Evolutionary conservation across 2,888 invertebrate species (phyloP).

Genomic region (Mesopsocus fuscifrons): DNA sequence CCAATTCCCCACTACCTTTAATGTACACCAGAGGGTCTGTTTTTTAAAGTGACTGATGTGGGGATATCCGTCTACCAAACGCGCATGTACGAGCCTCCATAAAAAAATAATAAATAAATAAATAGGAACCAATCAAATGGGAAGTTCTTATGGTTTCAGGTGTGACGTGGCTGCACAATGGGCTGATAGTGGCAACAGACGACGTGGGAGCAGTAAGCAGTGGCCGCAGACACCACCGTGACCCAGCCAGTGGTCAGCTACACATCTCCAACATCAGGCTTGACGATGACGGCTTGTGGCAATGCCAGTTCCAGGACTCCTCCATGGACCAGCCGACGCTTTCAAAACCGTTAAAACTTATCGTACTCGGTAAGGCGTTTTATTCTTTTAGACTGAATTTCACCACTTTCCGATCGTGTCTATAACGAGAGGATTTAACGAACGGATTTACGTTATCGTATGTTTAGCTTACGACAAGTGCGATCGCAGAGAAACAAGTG

Average conservation of each 20-base stretch:
- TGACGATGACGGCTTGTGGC: slow-evolving; percentile 52
- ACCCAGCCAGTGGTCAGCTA: slow-evolving; percentile 27
- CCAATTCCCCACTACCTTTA: no score
- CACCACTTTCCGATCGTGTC: no score
- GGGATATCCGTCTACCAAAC: no score
- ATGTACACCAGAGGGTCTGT: no score
- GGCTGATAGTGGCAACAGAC: slow-evolving; percentile 2
- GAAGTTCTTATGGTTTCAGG: no score
- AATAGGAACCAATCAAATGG: neutral
- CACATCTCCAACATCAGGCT: slow-evolving; percentile 35
- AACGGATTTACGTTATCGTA: no score
- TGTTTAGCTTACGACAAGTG: no score
- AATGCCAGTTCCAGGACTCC: slow-evolving; percentile 43
- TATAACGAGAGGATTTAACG: no score
- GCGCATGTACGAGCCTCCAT: no score
- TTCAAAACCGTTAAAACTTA: slow-evolving; percentile 39
- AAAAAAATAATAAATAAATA: neutral
- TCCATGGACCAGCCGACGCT: slow-evolving; percentile 36
- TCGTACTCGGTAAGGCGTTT: slow-evolving; percentile 44
- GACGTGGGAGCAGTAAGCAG: slow-evolving; percentile 15
- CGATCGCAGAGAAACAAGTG: no score
- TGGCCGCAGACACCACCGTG: slow-evolving; percentile 28
- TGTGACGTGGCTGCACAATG: slow-evolving; percentile 7
- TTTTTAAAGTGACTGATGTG: no score
- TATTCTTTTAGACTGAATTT: no score